A percentile compares a stretch with the other conserved stretches of the same genome.
These are phyloP conservation scores for Sminthurides aquaticus DNA, from an alignment of 2,888 invertebrate species.

Conservation along the genomic window DNA sequence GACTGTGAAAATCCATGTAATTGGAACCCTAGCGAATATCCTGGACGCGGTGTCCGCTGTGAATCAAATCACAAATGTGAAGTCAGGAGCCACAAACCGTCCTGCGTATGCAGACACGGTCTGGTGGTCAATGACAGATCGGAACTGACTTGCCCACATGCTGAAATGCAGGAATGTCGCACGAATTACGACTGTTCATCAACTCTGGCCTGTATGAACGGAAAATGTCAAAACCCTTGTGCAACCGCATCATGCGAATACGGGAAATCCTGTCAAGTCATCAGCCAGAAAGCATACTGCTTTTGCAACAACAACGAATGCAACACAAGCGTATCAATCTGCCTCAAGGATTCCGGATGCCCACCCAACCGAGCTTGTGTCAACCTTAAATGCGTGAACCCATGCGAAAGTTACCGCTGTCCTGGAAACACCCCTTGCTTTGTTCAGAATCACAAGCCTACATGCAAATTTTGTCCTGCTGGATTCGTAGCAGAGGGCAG, in stretches of 20 bases:
- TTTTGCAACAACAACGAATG: conserved; percentile 75
- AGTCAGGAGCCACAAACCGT: conserved; percentile 73
- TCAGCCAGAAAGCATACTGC: conserved; percentile 78
- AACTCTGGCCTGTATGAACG: conserved; percentile 73
- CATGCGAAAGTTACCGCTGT: conserved; percentile 77
- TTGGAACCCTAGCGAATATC: conserved; percentile 46
- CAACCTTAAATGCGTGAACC: conserved; percentile 83
- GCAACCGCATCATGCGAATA: conserved; percentile 64
- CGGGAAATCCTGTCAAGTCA: conserved; percentile 78
- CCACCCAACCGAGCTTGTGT: conserved; percentile 75
- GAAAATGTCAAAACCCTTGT: conserved; percentile 81
- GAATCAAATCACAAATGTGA: conserved; percentile 78
- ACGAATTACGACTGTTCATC: conserved; percentile 73
- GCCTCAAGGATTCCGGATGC: conserved; percentile 81
- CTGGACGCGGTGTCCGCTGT: conserved; percentile 59
- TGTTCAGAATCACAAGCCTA: conserved; percentile 88
- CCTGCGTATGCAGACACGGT: conserved; percentile 81
- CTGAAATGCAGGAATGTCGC: conserved; percentile 66
- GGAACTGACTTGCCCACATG: conserved; percentile 71
- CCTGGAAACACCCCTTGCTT: conserved; percentile 78
- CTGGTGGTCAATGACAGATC: conserved; percentile 80
- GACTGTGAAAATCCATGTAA: conserved; percentile 73
- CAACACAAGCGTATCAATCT: conserved; percentile 71
- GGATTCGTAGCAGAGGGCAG: conserved; percentile 86
- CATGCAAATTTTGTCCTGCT: conserved; percentile 91